Evolutionary conservation across 2,797 vertebrate genomes (phyloP).

Genomic region (Alcedo quadribrachys): DNA sequence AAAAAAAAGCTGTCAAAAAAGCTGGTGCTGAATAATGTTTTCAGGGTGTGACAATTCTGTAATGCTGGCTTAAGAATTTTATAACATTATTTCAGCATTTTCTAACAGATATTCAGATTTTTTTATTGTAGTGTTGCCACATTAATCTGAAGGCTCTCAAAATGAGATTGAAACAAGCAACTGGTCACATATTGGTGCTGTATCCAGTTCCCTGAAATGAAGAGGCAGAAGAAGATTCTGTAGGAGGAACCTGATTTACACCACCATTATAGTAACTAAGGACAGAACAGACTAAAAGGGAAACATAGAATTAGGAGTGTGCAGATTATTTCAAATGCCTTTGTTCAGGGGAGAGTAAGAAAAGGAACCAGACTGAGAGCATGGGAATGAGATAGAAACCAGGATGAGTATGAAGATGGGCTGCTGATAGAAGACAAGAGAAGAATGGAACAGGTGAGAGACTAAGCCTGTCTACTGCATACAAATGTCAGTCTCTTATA

Average conservation of each 20-base stretch:
- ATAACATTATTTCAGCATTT: not conserved
- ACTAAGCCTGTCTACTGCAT: not conserved
- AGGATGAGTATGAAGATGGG: not conserved
- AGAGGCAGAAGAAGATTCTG: not conserved
- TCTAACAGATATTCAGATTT: not conserved
- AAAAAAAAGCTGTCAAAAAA: not conserved
- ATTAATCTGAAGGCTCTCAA: not conserved
- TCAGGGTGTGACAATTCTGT: not conserved
- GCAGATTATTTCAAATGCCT: not conserved
- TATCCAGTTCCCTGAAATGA: not conserved
- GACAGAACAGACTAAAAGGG: not conserved
- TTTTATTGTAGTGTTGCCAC: not conserved
- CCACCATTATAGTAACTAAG: not conserved
- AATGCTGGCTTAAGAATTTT: not conserved
- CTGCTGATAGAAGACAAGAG: not conserved
- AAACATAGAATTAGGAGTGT: fast-evolving
- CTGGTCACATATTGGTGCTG: not conserved
- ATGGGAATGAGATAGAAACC: not conserved
- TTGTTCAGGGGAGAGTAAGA: not conserved
- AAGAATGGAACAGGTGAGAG: not conserved
- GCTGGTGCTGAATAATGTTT: not conserved
- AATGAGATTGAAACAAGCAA: not conserved
- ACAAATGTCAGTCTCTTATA: not conserved
- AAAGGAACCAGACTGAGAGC: not conserved
- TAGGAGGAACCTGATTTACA: not conserved